Conservation (phyloP, 1,140 invertebrate species). For the Ceratina australensis region DNA sequence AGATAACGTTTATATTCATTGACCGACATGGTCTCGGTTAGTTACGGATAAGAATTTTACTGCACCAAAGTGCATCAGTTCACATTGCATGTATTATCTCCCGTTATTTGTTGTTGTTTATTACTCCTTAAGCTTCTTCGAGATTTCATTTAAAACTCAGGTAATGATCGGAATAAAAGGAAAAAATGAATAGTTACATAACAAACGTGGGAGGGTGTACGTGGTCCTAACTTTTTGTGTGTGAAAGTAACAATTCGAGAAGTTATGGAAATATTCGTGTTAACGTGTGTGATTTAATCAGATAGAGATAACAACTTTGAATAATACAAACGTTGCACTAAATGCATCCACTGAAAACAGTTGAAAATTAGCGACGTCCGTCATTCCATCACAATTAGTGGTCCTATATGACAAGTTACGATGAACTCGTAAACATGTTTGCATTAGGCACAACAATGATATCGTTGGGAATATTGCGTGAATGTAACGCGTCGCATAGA, state of each 20-base stretch:
- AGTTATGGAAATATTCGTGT: not conserved
- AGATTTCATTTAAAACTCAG: not conserved
- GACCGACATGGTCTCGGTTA: conserved; percentile 3
- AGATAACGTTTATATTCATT: not conserved
- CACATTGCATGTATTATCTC: not conserved
- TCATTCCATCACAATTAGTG: conserved; percentile 18
- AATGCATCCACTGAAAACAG: conserved; percentile 10
- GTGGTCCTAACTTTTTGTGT: not conserved
- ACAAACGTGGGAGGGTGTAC: not conserved
- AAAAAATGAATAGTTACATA: conserved; percentile 16
- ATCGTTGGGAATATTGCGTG: conserved; percentile 19
- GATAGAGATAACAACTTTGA: not conserved
- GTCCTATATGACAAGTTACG: not conserved
- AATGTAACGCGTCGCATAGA: conserved; percentile 9
- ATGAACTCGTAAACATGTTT: conserved; percentile 35
- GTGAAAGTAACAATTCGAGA: conserved; percentile 7
- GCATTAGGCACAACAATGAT: conserved; percentile 32
- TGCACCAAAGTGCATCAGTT: not conserved
- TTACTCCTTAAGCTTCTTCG: not conserved
- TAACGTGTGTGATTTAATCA: not conserved
- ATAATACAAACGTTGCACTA: not conserved
- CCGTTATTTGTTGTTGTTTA: not conserved
- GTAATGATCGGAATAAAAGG: conserved; percentile 1
- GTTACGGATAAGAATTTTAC: not conserved
- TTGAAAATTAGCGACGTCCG: conserved; percentile 17